A percentile compares a stretch with the other conserved stretches of the same genome.
phyloP scores from a whole-genome alignment of 2,797 vertebrate genomes.

The Mycteria americana region DNA sequence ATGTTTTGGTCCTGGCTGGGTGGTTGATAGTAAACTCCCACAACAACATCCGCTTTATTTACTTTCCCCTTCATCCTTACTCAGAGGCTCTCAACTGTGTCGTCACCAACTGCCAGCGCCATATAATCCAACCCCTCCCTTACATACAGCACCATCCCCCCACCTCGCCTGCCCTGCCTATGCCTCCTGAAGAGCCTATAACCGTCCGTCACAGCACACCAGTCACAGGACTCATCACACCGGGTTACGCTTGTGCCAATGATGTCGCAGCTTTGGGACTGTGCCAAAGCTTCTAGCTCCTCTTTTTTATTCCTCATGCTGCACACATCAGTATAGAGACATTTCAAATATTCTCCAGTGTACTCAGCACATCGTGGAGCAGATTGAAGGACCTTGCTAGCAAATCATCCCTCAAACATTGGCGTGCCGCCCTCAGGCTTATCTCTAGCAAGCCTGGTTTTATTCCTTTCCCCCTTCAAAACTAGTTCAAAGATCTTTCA shows the following conservation, averaged over 20 bases:
- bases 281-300: neutral
- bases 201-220: neutral
- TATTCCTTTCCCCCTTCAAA: neutral
- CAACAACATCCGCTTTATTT: neutral
- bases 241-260: neutral
- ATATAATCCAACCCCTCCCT: neutral
- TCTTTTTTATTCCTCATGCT: neutral
- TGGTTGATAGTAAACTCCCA: neutral
- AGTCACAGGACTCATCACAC: neutral
- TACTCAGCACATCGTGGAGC: neutral
- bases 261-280: neutral
- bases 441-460: neutral
- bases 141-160: neutral
- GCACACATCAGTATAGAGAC: neutral
- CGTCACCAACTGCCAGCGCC: no score
- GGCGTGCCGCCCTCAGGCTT: neutral
- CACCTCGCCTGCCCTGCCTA: no score
- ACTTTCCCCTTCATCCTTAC: neutral
- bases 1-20: neutral
- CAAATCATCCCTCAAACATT: neutral
- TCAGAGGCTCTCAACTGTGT: no score
- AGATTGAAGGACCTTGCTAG: neutral
- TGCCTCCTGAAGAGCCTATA: neutral
- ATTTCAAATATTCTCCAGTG: neutral
- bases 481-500: neutral